Evolutionary conservation across 2,113 vertebrate species (phyloP), one percentile per base, ranked within the genome.

Genomic region (Lampris megalopsis): DNA sequence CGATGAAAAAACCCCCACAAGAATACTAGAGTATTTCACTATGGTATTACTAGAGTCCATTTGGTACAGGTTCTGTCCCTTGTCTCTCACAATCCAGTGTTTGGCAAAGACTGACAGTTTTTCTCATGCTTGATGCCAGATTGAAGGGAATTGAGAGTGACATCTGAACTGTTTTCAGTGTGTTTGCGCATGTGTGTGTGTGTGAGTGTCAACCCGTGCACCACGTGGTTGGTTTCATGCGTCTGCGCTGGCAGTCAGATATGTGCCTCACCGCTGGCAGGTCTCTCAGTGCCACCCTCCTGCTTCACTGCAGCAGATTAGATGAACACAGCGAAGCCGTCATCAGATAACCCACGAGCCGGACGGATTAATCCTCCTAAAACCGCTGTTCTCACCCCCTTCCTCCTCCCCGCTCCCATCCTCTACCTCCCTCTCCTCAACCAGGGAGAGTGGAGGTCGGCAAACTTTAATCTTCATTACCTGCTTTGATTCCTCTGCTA

Each of bases 401-500:
- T 81, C 78, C 76, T 64, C 68, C 67, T 83, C 85, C 89, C 63
- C 69, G 82, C 86, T 83, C 73, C 83, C 69, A 45, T 48, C 62
- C 58, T 49, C 52, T 69, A 24, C 24, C 24, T 24, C 24, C 76
- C 68, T 84, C 83, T 81, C 73, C 86, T 79, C 73, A 76, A 72
- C 77, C 81, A 53, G 77, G 67, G 71, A 87, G 84, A 82, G 73
- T 71, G 78, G 81, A 87, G 85, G 80, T 88, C 89, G 78, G 86
- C 92, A 88, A 94, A 93, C 93, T 94, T 94, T 93, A 92, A 93
- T 94, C 94, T 94, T 94, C 91, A 93, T 94, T 94, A 94, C 88
- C 87, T 89, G 89, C 94, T 94, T 95, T 94, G 94, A 95, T 94
- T 95, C 93, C 91, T 86, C 88, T 77, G 90, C 92, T 93, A 93